phyloP scores from a whole-genome alignment of 1,140 invertebrate genomes.

The Panulirus ornatus region DNA sequence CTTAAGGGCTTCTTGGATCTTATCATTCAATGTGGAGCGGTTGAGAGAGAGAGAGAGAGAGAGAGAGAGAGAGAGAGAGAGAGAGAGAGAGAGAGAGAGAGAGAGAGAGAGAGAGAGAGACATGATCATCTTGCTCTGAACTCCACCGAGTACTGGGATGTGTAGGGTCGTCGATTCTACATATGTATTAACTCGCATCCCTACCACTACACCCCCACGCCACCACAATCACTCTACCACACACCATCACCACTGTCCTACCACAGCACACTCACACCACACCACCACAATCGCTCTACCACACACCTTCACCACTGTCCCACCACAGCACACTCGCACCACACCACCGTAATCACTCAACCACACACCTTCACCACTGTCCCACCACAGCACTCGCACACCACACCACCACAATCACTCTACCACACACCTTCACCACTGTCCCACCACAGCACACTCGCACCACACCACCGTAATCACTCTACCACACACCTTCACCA shows the following conservation, averaged over 20 bases:
- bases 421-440: not conserved
- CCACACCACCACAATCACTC: not conserved
- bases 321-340: too few species aligned
- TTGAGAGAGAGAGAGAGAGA: constrained; percentile 14
- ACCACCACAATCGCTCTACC: not conserved
- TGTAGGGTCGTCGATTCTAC: too few species aligned
- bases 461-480: not conserved
- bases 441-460: not conserved
- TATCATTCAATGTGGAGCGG: not conserved
- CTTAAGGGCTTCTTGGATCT: too few species aligned
- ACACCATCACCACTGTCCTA: not conserved
- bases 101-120: too few species aligned
- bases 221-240: constrained; percentile 2
- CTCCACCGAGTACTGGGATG: too few species aligned
- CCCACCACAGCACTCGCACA: not conserved
- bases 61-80: not conserved
- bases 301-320: not conserved
- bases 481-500: not conserved
- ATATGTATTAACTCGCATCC: too few species aligned
- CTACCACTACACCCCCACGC: too few species aligned
- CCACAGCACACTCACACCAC: not conserved
- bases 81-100: too few species aligned
- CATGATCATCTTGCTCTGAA: too few species aligned
- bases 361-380: not conserved
- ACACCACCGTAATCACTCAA: not conserved